These are phyloP conservation scores for Apeira syringaria DNA, from an alignment of 2,888 invertebrate species.

Conservation along the genomic window DNA sequence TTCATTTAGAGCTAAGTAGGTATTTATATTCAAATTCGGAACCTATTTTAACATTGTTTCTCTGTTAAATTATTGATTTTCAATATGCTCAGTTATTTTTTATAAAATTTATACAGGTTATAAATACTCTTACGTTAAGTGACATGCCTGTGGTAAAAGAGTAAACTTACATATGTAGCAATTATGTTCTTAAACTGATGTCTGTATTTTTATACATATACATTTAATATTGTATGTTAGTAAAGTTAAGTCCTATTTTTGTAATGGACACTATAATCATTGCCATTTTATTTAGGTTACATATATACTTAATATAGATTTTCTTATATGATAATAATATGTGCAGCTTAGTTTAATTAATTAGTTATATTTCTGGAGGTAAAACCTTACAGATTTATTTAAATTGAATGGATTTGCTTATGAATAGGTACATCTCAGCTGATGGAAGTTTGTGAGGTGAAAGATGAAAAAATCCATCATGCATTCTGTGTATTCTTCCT, in stretches of 20 bases:
- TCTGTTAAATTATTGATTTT: too few species aligned
- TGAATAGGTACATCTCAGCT: too few species aligned
- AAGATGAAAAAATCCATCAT: too few species aligned
- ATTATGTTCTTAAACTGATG: background rate
- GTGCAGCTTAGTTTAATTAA: constrained; percentile 43
- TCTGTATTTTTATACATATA: constrained; percentile 11
- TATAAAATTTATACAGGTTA: too few species aligned
- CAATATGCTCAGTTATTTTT: too few species aligned
- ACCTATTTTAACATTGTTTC: too few species aligned
- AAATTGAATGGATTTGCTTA: too few species aligned
- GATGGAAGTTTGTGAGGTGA: too few species aligned
- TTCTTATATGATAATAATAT: constrained; percentile 34
- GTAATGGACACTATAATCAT: constrained; percentile 48
- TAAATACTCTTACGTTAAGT: background rate
- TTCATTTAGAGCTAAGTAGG: too few species aligned
- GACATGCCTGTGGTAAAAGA: background rate
- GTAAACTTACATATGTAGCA: background rate
- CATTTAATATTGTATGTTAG: constrained; percentile 22
- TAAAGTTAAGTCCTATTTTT: constrained; percentile 24
- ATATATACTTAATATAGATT: constrained; percentile 42
- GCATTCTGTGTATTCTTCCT: too few species aligned
- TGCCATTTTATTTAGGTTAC: constrained; percentile 67
- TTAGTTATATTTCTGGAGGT: constrained; percentile 45
- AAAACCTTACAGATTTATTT: constrained; percentile 41
- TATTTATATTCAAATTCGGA: too few species aligned